Evolutionary conservation across 1,140 invertebrate genomes (phyloP).

Genomic region (Augochlora pura): DNA sequence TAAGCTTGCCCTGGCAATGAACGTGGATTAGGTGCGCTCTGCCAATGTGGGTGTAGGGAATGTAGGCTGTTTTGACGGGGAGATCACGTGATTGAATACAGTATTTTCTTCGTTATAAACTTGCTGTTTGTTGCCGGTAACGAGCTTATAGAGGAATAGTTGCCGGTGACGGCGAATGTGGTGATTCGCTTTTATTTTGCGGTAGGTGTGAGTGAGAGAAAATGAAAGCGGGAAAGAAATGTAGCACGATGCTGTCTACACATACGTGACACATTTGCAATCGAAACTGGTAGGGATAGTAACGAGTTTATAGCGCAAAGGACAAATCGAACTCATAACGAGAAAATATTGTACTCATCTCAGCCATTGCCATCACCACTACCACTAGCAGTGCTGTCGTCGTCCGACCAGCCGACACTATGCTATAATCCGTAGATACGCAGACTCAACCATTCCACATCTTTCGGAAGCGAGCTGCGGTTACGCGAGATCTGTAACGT

Average conservation of each 20-base stretch:
- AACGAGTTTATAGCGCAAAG: neutral
- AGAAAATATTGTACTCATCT: conserved; percentile 51
- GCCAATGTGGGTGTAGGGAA: conserved; percentile 64
- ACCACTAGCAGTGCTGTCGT: conserved; percentile 23
- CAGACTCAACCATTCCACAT: conserved; percentile 18
- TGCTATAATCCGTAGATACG: conserved; percentile 30
- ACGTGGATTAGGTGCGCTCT: conserved; percentile 5
- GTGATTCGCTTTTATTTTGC: neutral
- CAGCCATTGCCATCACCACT: conserved; percentile 58
- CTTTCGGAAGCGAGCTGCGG: conserved; percentile 30
- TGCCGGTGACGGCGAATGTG: neutral
- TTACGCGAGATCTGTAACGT: conserved; percentile 23
- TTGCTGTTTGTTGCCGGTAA: neutral
- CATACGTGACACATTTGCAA: too few species aligned
- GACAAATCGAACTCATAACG: neutral
- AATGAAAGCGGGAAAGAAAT: neutral
- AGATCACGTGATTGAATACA: conserved; percentile 82
- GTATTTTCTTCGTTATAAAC: neutral
- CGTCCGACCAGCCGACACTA: conserved; percentile 47
- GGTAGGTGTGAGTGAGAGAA: neutral
- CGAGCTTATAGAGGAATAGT: neutral
- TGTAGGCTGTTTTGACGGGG: conserved; percentile 88
- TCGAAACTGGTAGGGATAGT: neutral
- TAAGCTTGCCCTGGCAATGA: conserved; percentile 25
- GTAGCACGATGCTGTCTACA: neutral